These are phyloP conservation scores for Leptonema lineaticorne DNA, from an alignment of 1,140 invertebrate genomes.

Conservation along the genomic window DNA sequence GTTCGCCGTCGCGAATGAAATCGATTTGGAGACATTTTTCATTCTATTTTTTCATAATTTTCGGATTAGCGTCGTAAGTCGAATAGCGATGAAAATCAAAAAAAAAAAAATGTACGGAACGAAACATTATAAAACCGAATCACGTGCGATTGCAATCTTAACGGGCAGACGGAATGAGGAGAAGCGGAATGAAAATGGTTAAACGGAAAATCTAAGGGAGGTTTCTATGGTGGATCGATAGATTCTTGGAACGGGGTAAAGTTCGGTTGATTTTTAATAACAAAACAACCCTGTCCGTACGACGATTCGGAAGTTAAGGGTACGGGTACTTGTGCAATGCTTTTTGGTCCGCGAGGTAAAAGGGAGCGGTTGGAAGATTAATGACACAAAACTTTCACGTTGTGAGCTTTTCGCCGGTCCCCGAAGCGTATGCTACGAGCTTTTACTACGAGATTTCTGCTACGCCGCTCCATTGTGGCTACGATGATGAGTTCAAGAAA, in stretches of 20 bases:
- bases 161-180: not conserved
- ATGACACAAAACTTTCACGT: not conserved
- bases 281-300: not conserved
- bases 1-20: no score
- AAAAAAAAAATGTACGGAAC: no score
- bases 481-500: not conserved
- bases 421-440: not conserved
- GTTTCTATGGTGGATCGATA: conserved; percentile 13
- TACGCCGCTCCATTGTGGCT: not conserved
- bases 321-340: not conserved
- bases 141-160: not conserved
- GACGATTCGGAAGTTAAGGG: not conserved
- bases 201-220: not conserved
- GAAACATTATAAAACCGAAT: no score
- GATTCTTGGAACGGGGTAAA: not conserved
- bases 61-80: no score
- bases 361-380: not conserved
- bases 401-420: not conserved
- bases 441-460: not conserved
- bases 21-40: no score
- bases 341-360: no score
- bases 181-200: no score
- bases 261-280: conserved; percentile 12
- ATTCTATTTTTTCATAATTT: no score
- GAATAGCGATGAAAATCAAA: no score